phyloP scores from a whole-genome alignment of 2,797 vertebrate genomes.

The Siniperca scherzeri region DNA sequence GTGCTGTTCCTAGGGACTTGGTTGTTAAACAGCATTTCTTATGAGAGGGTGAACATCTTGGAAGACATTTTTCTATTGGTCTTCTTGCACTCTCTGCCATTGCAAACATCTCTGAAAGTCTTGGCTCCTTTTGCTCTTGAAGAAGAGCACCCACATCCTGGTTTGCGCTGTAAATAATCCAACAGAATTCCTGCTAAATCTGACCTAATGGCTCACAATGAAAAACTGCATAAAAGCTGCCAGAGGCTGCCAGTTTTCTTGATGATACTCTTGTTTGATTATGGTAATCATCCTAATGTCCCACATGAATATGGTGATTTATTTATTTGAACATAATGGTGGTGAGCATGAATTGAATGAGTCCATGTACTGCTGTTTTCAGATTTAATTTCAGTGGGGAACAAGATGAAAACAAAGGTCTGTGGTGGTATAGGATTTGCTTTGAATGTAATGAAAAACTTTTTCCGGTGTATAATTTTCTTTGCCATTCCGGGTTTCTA shows the following conservation, averaged over 20 bases:
- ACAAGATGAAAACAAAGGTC: slow-evolving; percentile 29
- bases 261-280: slow-evolving; percentile 26
- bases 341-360: background rate
- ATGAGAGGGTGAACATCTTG: background rate
- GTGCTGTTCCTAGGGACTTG: background rate
- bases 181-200: background rate
- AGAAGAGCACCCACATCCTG: background rate
- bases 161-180: background rate
- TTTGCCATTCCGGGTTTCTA: slow-evolving; percentile 12
- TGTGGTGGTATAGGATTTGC: slow-evolving; percentile 12
- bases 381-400: slow-evolving; percentile 21
- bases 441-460: slow-evolving; percentile 38
- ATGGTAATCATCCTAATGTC: slow-evolving; percentile 27
- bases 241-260: slow-evolving; percentile 9
- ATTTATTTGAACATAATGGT: slow-evolving; percentile 10
- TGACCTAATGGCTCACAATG: slow-evolving; percentile 6
- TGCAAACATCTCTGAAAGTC: background rate
- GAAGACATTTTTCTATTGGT: background rate
- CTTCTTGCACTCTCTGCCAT: background rate
- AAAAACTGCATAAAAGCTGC: slow-evolving; percentile 5
- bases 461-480: slow-evolving; percentile 38
- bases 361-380: slow-evolving; percentile 11
- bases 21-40: background rate
- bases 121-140: background rate
- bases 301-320: slow-evolving; percentile 21